These are phyloP conservation scores for Misgurnus mizolepis DNA, from an alignment of 2,113 vertebrate species.

Conservation along the genomic window DNA sequence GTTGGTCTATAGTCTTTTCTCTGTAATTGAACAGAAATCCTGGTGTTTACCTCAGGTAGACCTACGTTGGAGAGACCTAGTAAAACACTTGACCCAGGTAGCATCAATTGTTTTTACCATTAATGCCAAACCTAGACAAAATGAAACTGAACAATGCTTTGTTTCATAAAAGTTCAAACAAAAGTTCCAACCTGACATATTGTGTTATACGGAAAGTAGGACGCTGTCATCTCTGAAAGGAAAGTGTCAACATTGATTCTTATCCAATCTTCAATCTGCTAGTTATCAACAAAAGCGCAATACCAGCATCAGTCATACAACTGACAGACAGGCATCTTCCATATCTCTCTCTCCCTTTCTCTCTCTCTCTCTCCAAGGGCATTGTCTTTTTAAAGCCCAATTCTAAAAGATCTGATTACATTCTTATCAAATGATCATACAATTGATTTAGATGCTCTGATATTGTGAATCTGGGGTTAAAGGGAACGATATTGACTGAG, in stretches of 20 bases:
- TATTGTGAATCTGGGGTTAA: conserved; percentile 11
- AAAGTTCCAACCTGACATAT: not conserved
- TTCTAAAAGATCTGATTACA: conserved; percentile 46
- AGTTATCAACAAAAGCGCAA: conserved; percentile 29
- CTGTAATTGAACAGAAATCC: conserved; percentile 12
- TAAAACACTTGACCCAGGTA: not conserved
- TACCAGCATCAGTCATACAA: conserved; percentile 38
- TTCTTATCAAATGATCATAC: conserved; percentile 46
- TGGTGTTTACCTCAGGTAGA: conserved; percentile 20
- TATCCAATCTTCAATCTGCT: conserved; percentile 27
- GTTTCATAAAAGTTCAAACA: conserved; percentile 3
- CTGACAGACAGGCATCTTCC: conserved; percentile 15
- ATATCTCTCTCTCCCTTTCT: conserved; percentile 37
- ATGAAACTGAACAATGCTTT: not conserved
- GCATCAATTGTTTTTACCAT: not conserved
- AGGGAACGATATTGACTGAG: conserved; percentile 32
- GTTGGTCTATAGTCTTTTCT: not conserved
- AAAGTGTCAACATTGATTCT: conserved; percentile 31
- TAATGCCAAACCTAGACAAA: not conserved
- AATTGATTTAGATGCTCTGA: conserved; percentile 46
- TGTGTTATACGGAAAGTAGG: conserved; percentile 3
- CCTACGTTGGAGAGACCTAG: not conserved
- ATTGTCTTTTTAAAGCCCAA: conserved; percentile 38
- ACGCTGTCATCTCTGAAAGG: conserved; percentile 14
- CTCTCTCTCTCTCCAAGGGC: conserved; percentile 40